Evolutionary conservation across 2,888 invertebrate species (phyloP).

Genomic region (Drosophila melanosoma): DNA sequence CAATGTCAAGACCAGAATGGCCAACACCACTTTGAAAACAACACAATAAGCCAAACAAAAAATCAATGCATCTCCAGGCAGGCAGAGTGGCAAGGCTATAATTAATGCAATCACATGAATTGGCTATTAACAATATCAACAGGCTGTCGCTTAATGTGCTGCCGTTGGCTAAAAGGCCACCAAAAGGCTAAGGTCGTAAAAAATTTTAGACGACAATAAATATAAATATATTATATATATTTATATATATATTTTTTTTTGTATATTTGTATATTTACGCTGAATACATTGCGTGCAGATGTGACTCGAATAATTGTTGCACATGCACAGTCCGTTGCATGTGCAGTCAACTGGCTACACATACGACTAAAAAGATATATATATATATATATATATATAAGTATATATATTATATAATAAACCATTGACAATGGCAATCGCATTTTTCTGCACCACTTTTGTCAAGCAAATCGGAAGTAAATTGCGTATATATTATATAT

Average conservation of each 20-base stretch:
- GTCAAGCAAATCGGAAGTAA: slow-evolving; percentile 38
- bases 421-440: slow-evolving; percentile 27
- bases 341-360: slow-evolving; percentile 18
- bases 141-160: slow-evolving; percentile 15
- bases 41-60: background rate
- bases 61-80: slow-evolving; percentile 8
- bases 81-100: background rate
- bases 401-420: slow-evolving; percentile 1
- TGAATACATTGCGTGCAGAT: slow-evolving; percentile 35
- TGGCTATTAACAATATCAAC: slow-evolving; percentile 19
- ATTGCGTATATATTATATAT: background rate
- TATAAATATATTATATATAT: background rate
- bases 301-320: slow-evolving; percentile 35
- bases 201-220: slow-evolving; percentile 21
- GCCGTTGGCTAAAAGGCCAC: slow-evolving; percentile 5
- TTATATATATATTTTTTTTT: background rate
- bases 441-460: slow-evolving; percentile 23
- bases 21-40: background rate
- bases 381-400: background rate
- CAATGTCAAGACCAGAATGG: slow-evolving; percentile 26
- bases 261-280: slow-evolving; percentile 9
- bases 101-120: slow-evolving; percentile 14
- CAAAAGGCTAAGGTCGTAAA: slow-evolving; percentile 36
- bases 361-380: too few relatives aligned
- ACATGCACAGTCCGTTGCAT: slow-evolving; percentile 32